A percentile compares a stretch with the other conserved stretches of the same genome.
Conservation (phyloP, 2,113 vertebrate species). For the Amblyornis subalaris region DNA sequence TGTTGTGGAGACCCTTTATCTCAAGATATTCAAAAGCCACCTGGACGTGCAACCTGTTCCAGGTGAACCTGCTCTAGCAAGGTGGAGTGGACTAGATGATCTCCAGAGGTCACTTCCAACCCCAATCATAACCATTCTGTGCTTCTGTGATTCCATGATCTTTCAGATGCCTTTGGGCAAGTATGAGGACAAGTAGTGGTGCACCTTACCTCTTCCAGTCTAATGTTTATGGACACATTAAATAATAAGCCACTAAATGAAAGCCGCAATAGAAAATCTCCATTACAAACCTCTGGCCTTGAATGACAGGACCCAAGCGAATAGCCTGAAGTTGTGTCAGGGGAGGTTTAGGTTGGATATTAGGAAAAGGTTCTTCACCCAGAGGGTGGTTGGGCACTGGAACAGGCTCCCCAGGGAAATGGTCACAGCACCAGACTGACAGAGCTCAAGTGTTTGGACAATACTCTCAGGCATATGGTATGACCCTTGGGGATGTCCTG, state of each 20-base stretch:
- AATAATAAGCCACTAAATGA: background rate
- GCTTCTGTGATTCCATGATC: background rate
- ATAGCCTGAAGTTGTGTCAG: no score
- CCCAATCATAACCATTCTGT: background rate
- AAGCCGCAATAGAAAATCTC: background rate
- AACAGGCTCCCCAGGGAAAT: no score
- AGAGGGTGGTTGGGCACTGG: no score
- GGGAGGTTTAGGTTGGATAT: no score
- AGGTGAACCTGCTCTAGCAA: background rate
- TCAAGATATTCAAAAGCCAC: background rate
- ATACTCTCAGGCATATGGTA: no score
- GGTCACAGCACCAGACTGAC: no score
- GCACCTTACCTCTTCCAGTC: rapidly evolving
- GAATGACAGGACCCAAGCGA: background rate
- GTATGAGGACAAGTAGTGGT: rapidly evolving
- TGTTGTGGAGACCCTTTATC: background rate
- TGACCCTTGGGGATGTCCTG: no score
- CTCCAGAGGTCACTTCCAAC: background rate
- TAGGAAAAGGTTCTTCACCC: no score
- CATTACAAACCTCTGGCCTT: background rate
- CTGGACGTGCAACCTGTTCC: background rate
- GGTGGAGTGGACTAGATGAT: background rate
- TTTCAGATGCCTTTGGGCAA: background rate
- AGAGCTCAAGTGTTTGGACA: no score
- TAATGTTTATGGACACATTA: background rate